Evolutionary conservation across 2,888 invertebrate species (phyloP).

Genomic region (Luperina testacea): DNA sequence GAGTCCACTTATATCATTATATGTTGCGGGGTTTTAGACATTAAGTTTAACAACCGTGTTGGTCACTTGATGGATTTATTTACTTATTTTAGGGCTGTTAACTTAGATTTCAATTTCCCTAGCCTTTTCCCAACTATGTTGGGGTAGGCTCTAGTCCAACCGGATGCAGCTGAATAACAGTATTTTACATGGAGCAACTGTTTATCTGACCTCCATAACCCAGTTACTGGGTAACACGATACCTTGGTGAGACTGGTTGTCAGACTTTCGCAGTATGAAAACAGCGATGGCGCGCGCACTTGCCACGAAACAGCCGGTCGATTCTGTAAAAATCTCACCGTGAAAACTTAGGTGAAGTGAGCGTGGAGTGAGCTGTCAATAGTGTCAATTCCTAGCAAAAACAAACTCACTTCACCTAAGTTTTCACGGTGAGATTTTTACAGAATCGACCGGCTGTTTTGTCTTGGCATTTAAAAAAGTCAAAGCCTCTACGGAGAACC

Average conservation of each 20-base stretch:
- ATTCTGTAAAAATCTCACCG: too few species aligned
- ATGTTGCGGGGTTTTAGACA: constrained; percentile 27
- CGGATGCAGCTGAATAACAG: not conserved
- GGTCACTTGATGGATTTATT: not conserved
- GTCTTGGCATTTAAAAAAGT: not conserved
- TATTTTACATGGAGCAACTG: too few species aligned
- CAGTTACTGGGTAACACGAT: too few species aligned
- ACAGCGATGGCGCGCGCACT: not conserved
- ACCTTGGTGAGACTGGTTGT: not conserved
- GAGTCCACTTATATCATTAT: constrained; percentile 30
- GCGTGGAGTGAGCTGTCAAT: too few species aligned
- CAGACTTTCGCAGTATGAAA: not conserved
- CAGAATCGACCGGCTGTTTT: too few species aligned
- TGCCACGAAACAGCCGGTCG: too few species aligned
- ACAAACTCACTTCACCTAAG: too few species aligned
- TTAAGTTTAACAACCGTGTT: not conserved
- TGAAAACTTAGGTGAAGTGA: too few species aligned
- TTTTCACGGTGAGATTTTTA: too few species aligned
- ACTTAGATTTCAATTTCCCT: not conserved
- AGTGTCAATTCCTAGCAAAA: too few species aligned
- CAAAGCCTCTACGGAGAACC: not conserved
- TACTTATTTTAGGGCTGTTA: not conserved
- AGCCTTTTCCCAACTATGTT: not conserved
- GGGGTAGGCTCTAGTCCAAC: not conserved
- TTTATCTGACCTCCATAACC: too few species aligned